Evolutionary conservation across 2,797 vertebrate species (phyloP).

Genomic region (Melanotaenia pygmaea): DNA sequence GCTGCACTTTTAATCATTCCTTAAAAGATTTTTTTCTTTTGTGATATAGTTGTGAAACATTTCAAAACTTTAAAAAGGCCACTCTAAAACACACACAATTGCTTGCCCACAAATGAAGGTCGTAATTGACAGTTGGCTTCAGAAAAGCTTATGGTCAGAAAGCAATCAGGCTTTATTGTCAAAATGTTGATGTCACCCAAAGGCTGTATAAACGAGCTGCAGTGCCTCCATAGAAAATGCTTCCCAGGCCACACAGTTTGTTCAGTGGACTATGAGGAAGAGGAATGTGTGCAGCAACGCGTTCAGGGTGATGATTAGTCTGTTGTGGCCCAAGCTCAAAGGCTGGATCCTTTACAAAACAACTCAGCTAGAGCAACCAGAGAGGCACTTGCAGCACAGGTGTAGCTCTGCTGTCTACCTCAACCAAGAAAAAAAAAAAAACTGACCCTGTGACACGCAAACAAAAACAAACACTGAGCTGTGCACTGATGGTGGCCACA

Average conservation of each 20-base stretch:
- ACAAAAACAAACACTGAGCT: constrained; percentile 76
- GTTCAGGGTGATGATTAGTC: constrained; percentile 55
- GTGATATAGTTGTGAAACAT: neutral
- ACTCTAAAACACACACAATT: constrained; percentile 4
- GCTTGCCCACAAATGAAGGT: constrained; percentile 22
- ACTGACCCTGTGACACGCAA: constrained; percentile 66
- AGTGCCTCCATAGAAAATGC: constrained; percentile 52
- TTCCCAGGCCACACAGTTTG: constrained; percentile 44
- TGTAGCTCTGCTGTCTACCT: constrained; percentile 66
- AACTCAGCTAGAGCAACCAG: constrained; percentile 54
- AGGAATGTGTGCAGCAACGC: constrained; percentile 63
- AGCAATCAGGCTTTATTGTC: constrained; percentile 65
- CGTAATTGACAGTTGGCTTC: constrained; percentile 35
- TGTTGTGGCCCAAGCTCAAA: constrained; percentile 34
- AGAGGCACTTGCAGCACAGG: constrained; percentile 71
- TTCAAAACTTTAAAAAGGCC: constrained; percentile 1
- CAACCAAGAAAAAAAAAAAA: constrained; percentile 13
- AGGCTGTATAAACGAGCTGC: constrained; percentile 54
- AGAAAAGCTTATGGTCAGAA: constrained; percentile 28
- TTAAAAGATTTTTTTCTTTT: neutral
- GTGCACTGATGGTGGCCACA: constrained; percentile 51
- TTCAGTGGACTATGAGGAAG: constrained; percentile 50
- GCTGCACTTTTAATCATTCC: too few species aligned
- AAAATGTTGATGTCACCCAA: constrained; percentile 40
- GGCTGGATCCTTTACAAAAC: constrained; percentile 56